Conservation (phyloP, 2,113 vertebrate species). For the Cranoglanis bouderius region DNA sequence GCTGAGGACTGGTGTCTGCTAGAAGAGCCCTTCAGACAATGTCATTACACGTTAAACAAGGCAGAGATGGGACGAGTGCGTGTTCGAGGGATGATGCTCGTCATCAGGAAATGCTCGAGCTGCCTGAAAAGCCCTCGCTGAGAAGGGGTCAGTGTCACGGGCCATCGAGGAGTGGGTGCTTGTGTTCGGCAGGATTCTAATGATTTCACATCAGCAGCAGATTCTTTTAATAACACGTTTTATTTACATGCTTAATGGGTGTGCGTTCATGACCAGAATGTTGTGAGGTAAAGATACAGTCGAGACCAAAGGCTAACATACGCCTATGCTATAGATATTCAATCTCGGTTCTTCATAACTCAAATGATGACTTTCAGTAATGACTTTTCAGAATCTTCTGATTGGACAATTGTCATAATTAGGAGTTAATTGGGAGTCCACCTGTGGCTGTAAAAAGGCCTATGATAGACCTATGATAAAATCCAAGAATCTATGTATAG, state of each 20-base stretch:
- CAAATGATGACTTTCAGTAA: too few relatives aligned
- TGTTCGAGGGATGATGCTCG: neutral
- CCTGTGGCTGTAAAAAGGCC: neutral
- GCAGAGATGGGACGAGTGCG: neutral
- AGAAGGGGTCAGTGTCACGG: too few relatives aligned
- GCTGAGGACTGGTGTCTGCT: neutral
- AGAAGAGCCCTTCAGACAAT: constrained; percentile 19
- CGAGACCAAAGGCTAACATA: too few relatives aligned
- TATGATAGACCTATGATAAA: too few relatives aligned
- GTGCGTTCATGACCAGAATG: neutral
- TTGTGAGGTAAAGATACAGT: neutral
- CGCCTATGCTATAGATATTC: neutral
- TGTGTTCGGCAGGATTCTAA: neutral
- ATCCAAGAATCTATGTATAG: too few relatives aligned
- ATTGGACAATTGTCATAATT: neutral
- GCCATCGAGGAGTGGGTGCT: neutral
- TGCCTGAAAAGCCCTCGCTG: neutral
- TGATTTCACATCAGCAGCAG: neutral
- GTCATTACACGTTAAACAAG: constrained; percentile 13
- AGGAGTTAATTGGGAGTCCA: neutral
- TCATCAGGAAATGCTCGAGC: neutral
- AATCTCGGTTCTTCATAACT: neutral
- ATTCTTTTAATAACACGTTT: neutral
- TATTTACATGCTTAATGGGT: neutral
- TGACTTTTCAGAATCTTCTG: neutral